Base-by-base conservation (phyloP, 2,888 invertebrate genomes). In the Smittia sp. region DNA sequence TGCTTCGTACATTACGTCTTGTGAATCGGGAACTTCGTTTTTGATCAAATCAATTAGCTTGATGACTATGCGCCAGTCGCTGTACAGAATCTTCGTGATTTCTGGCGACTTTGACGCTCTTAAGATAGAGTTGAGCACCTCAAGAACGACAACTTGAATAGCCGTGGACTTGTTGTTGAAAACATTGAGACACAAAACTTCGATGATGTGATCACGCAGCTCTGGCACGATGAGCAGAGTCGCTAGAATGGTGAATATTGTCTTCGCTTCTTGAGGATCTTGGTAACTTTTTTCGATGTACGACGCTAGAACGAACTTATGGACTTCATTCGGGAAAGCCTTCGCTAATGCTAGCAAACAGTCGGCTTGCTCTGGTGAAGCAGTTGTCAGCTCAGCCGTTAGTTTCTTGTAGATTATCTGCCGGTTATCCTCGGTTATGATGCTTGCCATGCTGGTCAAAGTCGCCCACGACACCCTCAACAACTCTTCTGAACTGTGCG, bases 281-380 rank as follows among this genome's bases (percentile, higher is more conserved):
- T 74, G 74, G 25, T 76, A 41, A 68, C 77, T 75, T 54, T 75
- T 70, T 2, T 54, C 25, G 66, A 76, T 77, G 25, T 84, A 83
- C 75, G 84, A 84, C 1, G 84, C 83, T 77, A 81, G 85, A 80
- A 89, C 76, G 85, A 87, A 81, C 79, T 78, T 81, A 77, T 81
- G 85, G 80, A 89, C 76, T 85, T 87, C 81, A 79, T 78, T 81
- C 0, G 86, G 85, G 80, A 86, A 85, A 74, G 83, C 81, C 75
- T 80, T 80, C 0, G 86, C 85, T 74, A 87, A 84, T 38, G 81
- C 80, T 75, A 85, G 83, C n/a, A 89, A 80, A 22, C 84, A 76
- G 54, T 75, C 68, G n/a, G 39, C 18, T 32, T 25, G 32, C 39
- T 58, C 27, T 11, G 18, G 1, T n/a, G 63, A 62, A 24, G 73